phyloP scores from a whole-genome alignment of 2,113 vertebrate species.

The Serranochromis macrocephalus region DNA sequence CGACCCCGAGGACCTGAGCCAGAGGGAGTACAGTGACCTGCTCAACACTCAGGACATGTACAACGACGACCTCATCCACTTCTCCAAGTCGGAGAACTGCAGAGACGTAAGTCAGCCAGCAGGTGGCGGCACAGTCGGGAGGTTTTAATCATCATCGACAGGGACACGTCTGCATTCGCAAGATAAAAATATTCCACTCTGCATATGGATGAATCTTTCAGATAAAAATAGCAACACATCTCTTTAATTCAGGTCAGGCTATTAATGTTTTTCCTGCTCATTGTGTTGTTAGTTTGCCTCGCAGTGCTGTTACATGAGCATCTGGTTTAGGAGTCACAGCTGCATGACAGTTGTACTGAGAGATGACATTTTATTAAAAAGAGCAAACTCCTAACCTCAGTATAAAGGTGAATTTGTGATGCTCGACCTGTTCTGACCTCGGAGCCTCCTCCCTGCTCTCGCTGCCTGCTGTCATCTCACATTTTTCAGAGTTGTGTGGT shows the following conservation, averaged over 20 bases:
- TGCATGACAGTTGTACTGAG: not conserved
- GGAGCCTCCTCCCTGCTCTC: not conserved
- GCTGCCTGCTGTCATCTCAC: not conserved
- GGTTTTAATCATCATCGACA: not conserved
- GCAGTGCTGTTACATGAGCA: not conserved
- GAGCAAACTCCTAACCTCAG: not conserved
- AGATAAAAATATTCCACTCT: not conserved
- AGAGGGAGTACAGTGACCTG: constrained; percentile 95
- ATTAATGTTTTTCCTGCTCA: not conserved
- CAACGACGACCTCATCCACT: constrained; percentile 98
- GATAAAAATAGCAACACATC: not conserved
- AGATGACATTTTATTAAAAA: not conserved
- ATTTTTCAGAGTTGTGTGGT: not conserved
- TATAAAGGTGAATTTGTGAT: not conserved
- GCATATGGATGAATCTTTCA: not conserved
- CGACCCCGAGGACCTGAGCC: constrained; percentile 94
- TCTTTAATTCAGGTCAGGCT: not conserved
- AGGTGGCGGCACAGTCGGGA: not conserved
- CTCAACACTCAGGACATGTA: constrained; percentile 99
- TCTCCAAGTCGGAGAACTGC: constrained; percentile 98
- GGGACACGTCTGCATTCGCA: not conserved
- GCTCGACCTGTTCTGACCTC: not conserved
- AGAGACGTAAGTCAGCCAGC: constrained; percentile 80
- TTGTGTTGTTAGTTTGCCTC: not conserved
- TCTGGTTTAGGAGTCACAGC: not conserved